Conservation (phyloP, 2,797 vertebrate genomes). For the Galaxias olidus region DNA sequence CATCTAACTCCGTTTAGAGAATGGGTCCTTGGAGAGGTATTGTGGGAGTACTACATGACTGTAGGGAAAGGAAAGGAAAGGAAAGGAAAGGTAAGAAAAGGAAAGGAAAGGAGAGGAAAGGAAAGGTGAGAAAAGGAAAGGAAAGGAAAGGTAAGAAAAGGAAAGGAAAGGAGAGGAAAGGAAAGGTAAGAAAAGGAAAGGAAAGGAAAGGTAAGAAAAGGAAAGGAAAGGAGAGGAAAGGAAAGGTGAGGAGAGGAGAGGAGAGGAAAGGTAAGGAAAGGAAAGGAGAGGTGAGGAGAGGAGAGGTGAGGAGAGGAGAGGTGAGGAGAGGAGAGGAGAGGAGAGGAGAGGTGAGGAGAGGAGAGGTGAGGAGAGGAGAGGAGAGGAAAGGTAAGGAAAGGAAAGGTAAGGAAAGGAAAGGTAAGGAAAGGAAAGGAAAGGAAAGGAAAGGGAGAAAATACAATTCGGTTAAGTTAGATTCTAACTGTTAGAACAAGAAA, state of each 20-base stretch:
- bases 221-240: neutral
- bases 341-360: neutral
- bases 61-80: neutral
- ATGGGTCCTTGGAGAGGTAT: constrained; percentile 52
- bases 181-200: neutral
- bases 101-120: neutral
- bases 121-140: neutral
- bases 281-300: no score
- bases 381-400: neutral
- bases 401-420: no score
- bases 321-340: neutral
- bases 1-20: constrained; percentile 52
- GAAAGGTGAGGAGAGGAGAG: no score
- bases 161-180: neutral
- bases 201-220: no score
- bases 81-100: neutral
- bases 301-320: constrained; percentile 2
- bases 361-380: constrained; percentile 17
- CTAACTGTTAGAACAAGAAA: no score
- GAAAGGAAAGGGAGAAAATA: no score
- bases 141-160: neutral
- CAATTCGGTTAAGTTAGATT: no score
- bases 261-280: no score
- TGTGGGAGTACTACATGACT: constrained; percentile 12
- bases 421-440: no score